Evolutionary conservation across 1,140 invertebrate species (phyloP).

Genomic region (Hermetia illucens): DNA sequence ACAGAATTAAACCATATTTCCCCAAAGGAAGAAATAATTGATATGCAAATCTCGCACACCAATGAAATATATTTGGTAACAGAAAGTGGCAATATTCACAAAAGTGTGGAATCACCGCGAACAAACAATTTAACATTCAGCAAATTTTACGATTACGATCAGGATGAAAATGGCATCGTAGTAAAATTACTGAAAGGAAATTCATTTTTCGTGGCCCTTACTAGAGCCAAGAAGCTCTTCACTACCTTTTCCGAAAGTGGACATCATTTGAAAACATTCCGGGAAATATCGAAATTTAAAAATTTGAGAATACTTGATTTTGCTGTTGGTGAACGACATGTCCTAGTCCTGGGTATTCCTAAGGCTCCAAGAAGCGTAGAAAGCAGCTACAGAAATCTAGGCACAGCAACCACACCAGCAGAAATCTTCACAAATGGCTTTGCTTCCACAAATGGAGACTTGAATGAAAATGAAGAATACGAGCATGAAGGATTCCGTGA

Average conservation of each 20-base stretch:
- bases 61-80: constrained; percentile 29
- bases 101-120: constrained; percentile 22
- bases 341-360: constrained; percentile 26
- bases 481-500: too few species aligned
- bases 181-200: constrained; percentile 24
- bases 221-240: constrained; percentile 27
- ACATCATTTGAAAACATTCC: constrained; percentile 28
- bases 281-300: constrained; percentile 29
- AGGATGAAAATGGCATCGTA: constrained; percentile 29
- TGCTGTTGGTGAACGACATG: constrained; percentile 24
- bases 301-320: constrained; percentile 24
- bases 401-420: too few species aligned
- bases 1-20: constrained; percentile 25
- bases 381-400: too few species aligned
- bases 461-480: too few species aligned
- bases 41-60: constrained; percentile 27
- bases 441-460: too few species aligned
- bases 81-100: constrained; percentile 25
- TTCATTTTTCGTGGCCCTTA: constrained; percentile 25
- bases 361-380: constrained; percentile 8
- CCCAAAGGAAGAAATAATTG: constrained; percentile 23
- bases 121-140: constrained; percentile 27
- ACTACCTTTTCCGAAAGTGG: constrained; percentile 29
- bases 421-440: too few species aligned
- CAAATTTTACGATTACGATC: constrained; percentile 27